Percentiles rank a stretch among this genome's conserved stretches.
Conservation (phyloP, 2,797 vertebrate genomes). For the Trematomus bernacchii region DNA sequence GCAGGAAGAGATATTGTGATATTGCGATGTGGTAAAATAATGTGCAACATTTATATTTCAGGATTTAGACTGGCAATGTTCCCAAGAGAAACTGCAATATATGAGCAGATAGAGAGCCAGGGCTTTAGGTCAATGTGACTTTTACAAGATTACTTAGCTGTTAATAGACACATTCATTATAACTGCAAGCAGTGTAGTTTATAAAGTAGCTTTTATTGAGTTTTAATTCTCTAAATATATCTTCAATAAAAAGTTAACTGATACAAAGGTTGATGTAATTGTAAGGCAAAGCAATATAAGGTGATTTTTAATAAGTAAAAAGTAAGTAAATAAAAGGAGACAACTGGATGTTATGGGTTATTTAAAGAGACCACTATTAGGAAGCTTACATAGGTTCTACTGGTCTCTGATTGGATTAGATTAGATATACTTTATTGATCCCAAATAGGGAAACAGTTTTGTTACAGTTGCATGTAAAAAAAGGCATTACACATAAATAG, state of each 20-base stretch:
- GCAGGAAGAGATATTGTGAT: slow-evolving; percentile 14
- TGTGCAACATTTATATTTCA: slow-evolving; percentile 35
- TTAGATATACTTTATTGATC: no score
- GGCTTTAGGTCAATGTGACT: slow-evolving; percentile 34
- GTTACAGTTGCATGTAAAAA: no score
- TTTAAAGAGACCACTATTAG: neutral
- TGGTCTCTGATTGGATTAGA: neutral
- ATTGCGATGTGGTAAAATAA: slow-evolving; percentile 8
- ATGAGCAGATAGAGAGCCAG: neutral
- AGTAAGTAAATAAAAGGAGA: neutral
- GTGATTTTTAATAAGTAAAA: neutral
- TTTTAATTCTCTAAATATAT: neutral
- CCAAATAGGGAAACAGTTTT: no score
- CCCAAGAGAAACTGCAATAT: neutral
- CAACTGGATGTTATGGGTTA: neutral
- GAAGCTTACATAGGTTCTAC: neutral
- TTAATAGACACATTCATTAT: slow-evolving; percentile 30
- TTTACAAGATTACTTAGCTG: slow-evolving; percentile 11
- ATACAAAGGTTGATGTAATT: neutral
- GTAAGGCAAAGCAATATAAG: neutral
- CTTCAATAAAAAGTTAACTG: neutral
- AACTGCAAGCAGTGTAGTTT: slow-evolving; percentile 15
- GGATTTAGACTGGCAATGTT: slow-evolving; percentile 7
- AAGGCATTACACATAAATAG: no score
- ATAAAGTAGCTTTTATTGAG: neutral